phyloP scores from a whole-genome alignment of 53 echinoderm and acorn worm genomes.

The Arbacia lixula region DNA sequence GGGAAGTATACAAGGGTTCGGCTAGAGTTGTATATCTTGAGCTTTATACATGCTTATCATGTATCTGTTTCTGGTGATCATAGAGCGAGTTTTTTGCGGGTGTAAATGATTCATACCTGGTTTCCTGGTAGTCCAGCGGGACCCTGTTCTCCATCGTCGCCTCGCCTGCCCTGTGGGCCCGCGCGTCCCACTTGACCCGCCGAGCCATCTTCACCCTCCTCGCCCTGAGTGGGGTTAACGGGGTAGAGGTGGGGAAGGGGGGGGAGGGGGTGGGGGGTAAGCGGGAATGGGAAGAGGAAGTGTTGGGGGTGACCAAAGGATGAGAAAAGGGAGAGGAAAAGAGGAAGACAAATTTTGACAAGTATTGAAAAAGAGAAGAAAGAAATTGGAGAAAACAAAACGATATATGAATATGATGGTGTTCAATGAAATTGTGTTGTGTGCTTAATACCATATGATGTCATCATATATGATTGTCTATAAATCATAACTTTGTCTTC shows the following conservation, averaged over 20 bases:
- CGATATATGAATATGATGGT: neutral
- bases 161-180: constrained; percentile 40
- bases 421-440: too few relatives aligned
- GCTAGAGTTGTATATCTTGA: too few relatives aligned
- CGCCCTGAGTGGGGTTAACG: constrained; percentile 3
- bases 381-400: neutral
- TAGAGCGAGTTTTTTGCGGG: too few relatives aligned
- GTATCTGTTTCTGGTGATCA: too few relatives aligned
- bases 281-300: neutral
- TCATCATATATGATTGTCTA: too few relatives aligned
- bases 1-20: too few relatives aligned
- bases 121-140: constrained; percentile 15
- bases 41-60: too few relatives aligned
- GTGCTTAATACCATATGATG: too few relatives aligned
- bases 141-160: constrained; percentile 54
- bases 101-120: constrained; percentile 1
- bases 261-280: too few relatives aligned
- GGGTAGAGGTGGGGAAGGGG: neutral
- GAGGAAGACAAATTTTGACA: neutral
- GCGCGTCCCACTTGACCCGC: constrained; percentile 37
- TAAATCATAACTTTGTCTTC: too few relatives aligned
- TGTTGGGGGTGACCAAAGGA: too few relatives aligned
- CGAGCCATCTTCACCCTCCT: constrained; percentile 45
- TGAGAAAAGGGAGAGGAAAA: neutral
- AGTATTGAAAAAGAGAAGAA: too few relatives aligned